A percentile compares a stretch with the other conserved stretches of the same genome.
Evolutionary conservation across 1,140 invertebrate genomes (phyloP).

Genomic region (Dendrolimus punctatus): DNA sequence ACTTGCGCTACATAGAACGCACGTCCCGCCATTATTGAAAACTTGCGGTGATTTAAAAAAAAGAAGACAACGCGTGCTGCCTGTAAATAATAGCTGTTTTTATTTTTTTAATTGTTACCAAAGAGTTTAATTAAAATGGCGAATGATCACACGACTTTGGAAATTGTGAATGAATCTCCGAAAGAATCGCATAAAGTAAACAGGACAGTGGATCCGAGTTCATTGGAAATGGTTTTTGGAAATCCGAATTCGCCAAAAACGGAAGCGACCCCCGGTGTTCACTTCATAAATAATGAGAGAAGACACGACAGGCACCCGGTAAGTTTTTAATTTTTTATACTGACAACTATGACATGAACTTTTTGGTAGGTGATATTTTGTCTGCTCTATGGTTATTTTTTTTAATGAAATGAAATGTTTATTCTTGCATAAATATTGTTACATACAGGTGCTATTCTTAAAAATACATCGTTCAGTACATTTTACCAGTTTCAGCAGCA

Average conservation of each 20-base stretch:
- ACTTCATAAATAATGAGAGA: constrained; percentile 30
- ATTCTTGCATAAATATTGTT: too few relatives aligned
- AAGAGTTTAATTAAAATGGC: constrained; percentile 13
- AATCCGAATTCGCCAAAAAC: constrained; percentile 23
- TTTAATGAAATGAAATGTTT: too few relatives aligned
- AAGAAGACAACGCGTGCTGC: not conserved
- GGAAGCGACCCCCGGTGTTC: constrained; percentile 20
- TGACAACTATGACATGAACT: not conserved
- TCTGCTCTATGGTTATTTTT: too few relatives aligned
- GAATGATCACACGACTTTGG: constrained; percentile 16
- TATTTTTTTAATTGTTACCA: constrained; percentile 1
- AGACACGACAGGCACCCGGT: constrained; percentile 22
- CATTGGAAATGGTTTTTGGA: constrained; percentile 50
- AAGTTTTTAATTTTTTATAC: constrained; percentile 12
- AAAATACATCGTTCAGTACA: too few relatives aligned
- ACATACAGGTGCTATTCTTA: too few relatives aligned
- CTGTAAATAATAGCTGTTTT: not conserved
- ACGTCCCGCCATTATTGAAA: not conserved
- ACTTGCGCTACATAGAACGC: not conserved
- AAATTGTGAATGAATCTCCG: constrained; percentile 17
- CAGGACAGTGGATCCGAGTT: constrained; percentile 27
- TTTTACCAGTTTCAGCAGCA: too few relatives aligned
- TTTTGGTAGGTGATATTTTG: too few relatives aligned
- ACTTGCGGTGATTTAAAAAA: too few relatives aligned
- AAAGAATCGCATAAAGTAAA: constrained; percentile 15